Evolutionary conservation across 2,797 vertebrate genomes (phyloP), one percentile per base, ranked within the genome.

Genomic region (Galagoides demidoff): DNA sequence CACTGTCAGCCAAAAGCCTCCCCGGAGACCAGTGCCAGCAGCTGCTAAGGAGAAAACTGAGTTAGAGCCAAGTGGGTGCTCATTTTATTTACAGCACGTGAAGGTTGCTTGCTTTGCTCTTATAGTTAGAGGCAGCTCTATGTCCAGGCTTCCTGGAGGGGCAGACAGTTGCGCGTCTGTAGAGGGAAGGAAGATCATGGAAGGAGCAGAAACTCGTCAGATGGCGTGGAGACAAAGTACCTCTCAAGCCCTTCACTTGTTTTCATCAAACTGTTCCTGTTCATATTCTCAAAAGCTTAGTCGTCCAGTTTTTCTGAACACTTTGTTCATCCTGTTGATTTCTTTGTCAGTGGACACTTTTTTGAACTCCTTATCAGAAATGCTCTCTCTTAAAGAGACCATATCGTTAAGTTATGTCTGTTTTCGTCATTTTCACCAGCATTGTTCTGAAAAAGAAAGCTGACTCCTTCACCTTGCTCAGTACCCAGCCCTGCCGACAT

Each of bases 171-270:
- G 16, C 45, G 27, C 52, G 9, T 89, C 82, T 76, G 29, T 55
- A 52, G 49, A 95, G 20, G 57, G 25, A 82, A 82, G 22, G 43
- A 64, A 93, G 39, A 82, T 59, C 57, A 74, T 10, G 23, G 73
- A 78, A 88, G 63, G 39, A 57, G 61, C 64, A 90, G 43, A 96
- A 77, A 61, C 29, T 94, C 52, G 25, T 97, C 96, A 96, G 79
- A 91, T 77, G 63, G 83, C 83, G 16, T 1, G 0, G 39, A 57
- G 95, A 95, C 94, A 87, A 70, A 95, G 55, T 1, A 59, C n/a
- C 55, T 96, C 34, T 43, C 27, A 49, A 93, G 55, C 74, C 10
- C 55, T 97, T 49, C 92, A 59, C 86, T 88, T 95, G 66, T 96
- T 93, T 90, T 71, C 87, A 85, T 39, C 37, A 87, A 90, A 61